These are phyloP conservation scores for Caenorhabditis wallacei DNA, from an alignment of 2,888 invertebrate genomes.

Conservation along the genomic window DNA sequence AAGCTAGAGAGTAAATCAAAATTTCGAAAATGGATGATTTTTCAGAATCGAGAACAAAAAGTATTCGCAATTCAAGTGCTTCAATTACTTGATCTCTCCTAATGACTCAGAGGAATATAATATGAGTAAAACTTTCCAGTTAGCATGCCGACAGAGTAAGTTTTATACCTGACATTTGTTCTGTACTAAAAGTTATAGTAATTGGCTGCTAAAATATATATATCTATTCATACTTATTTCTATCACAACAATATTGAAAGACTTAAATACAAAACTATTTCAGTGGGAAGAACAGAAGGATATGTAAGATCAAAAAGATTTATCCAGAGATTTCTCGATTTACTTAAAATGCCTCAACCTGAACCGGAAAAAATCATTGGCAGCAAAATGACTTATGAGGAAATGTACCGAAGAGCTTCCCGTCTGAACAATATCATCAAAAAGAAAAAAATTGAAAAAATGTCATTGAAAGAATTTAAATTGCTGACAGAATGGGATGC, in stretches of 20 bases:
- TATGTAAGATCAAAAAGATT: too few relatives aligned
- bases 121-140: background rate
- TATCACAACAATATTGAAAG: too few relatives aligned
- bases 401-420: background rate
- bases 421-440: background rate
- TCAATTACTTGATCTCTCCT: background rate
- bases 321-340: too few relatives aligned
- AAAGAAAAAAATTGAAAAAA: background rate
- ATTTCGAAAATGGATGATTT: background rate
- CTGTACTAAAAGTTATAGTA: too few relatives aligned
- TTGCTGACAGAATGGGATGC: background rate
- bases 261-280: too few relatives aligned
- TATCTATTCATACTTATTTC: too few relatives aligned
- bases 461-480: background rate
- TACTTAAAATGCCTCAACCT: too few relatives aligned
- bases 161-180: background rate
- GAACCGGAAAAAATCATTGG: too few relatives aligned
- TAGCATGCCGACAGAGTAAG: background rate
- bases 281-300: too few relatives aligned
- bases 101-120: background rate
- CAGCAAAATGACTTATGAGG: background rate
- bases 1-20: too few relatives aligned
- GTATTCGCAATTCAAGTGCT: background rate
- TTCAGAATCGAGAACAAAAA: background rate
- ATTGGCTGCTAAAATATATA: too few relatives aligned